A percentile compares a stretch with the other conserved stretches of the same genome.
These are phyloP conservation scores for Protobothrops flavoviridis DNA, from an alignment of 2,113 vertebrate species.

Conservation along the genomic window DNA sequence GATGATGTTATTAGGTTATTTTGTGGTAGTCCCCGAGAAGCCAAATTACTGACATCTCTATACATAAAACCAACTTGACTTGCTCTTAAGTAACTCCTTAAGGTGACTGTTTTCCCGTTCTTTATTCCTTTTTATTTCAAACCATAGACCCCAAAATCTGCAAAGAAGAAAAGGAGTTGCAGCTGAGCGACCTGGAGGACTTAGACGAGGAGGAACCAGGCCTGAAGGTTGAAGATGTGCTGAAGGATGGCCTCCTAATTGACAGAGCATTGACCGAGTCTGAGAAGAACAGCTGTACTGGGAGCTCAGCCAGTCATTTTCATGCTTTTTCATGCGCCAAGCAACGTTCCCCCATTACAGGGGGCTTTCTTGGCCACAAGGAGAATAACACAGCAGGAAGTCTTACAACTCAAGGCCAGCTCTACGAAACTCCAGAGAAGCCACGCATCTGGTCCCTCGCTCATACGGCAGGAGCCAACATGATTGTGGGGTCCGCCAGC, in stretches of 20 bases:
- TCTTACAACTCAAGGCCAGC: constrained; percentile 59
- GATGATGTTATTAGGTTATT: not conserved
- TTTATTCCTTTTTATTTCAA: not conserved
- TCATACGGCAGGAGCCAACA: constrained; percentile 78
- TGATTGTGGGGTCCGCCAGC: constrained; percentile 66
- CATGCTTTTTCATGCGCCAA: constrained; percentile 75
- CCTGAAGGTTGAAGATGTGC: constrained; percentile 77
- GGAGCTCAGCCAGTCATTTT: constrained; percentile 69
- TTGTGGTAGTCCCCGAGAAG: not conserved
- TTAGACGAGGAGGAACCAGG: constrained; percentile 84
- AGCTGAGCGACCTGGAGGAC: constrained; percentile 87
- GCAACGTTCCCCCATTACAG: constrained; percentile 50
- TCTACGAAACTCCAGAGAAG: constrained; percentile 79
- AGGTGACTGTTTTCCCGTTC: not conserved
- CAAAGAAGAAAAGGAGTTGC: constrained; percentile 81
- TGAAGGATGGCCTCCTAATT: constrained; percentile 66
- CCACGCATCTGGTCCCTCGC: constrained; percentile 94
- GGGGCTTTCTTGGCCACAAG: constrained; percentile 72
- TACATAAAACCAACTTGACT: not conserved
- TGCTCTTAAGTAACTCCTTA: not conserved
- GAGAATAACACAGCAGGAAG: constrained; percentile 42
- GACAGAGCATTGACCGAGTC: constrained; percentile 52
- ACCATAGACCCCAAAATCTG: constrained; percentile 75
- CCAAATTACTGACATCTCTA: not conserved
- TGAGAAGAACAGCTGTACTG: constrained; percentile 73